A percentile compares a stretch with the other conserved stretches of the same genome.
phyloP scores from a whole-genome alignment of 1,140 invertebrate genomes.

The Drosophila biarmipes region DNA sequence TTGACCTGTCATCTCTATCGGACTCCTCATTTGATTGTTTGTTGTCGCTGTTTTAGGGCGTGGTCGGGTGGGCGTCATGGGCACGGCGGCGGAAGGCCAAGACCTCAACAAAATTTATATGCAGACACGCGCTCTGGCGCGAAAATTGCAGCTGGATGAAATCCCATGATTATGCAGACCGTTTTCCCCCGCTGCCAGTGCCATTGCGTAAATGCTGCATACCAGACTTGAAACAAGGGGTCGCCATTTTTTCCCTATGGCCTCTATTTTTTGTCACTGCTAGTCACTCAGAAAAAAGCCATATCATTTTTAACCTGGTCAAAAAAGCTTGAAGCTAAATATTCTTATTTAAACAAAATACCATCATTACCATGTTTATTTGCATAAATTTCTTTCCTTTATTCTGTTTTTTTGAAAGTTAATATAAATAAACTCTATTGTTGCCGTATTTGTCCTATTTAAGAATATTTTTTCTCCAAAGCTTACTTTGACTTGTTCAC shows the following conservation, averaged over 20 bases:
- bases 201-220: slow-evolving; percentile 47
- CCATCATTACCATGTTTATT: too few species aligned
- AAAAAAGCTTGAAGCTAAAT: neutral
- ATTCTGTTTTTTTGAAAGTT: too few species aligned
- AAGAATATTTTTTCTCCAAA: neutral
- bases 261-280: slow-evolving; percentile 21
- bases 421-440: too few species aligned
- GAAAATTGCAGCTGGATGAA: slow-evolving; percentile 78
- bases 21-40: slow-evolving; percentile 29
- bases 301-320: neutral
- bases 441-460: too few species aligned
- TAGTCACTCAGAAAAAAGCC: slow-evolving; percentile 7
- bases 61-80: slow-evolving; percentile 6
- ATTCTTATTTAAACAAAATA: too few species aligned
- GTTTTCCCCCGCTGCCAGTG: slow-evolving; percentile 43
- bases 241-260: slow-evolving; percentile 22
- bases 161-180: slow-evolving; percentile 80
- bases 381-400: too few species aligned
- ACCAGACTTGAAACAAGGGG: slow-evolving; percentile 47
- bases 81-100: slow-evolving; percentile 5
- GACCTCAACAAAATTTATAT: slow-evolving; percentile 66
- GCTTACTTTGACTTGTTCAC: neutral
- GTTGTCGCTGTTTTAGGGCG: slow-evolving; percentile 23
- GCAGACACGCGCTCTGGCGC: slow-evolving; percentile 76
- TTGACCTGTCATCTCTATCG: slow-evolving; percentile 14